phyloP scores from a whole-genome alignment of 2,888 invertebrate species.

The Aphidoletes aphidimyza region DNA sequence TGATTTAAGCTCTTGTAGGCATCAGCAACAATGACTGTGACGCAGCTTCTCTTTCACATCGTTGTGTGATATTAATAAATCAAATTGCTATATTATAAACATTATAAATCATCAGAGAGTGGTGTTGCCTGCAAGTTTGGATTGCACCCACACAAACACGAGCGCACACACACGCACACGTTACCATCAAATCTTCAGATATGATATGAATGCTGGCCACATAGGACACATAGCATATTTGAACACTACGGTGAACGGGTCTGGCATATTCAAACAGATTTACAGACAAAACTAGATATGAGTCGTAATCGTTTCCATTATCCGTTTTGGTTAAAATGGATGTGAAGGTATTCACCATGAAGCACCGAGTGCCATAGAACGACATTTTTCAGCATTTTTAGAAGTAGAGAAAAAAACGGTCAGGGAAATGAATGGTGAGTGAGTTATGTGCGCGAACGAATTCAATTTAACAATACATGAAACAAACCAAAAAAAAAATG shows the following conservation, averaged over 20 bases:
- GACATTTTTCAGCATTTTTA: background rate
- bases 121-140: background rate
- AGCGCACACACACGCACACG: background rate
- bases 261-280: background rate
- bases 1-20: too few species aligned
- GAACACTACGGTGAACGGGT: background rate
- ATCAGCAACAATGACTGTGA: background rate
- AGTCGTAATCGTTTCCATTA: conserved; percentile 21
- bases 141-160: too few species aligned
- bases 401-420: background rate
- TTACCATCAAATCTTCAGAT: background rate
- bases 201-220: background rate
- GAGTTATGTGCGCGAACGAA: too few species aligned
- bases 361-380: background rate
- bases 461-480: background rate
- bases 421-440: too few species aligned
- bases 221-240: background rate
- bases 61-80: background rate
- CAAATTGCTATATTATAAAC: conserved; percentile 28
- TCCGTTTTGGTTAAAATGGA: conserved; percentile 4
- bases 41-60: background rate
- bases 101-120: conserved; percentile 22
- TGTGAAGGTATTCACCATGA: conserved; percentile 37
- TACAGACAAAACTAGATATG: conserved; percentile 9
- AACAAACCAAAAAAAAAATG: too few species aligned